Conservation (phyloP, 2,113 vertebrate species). For the Panthera leo region DNA sequence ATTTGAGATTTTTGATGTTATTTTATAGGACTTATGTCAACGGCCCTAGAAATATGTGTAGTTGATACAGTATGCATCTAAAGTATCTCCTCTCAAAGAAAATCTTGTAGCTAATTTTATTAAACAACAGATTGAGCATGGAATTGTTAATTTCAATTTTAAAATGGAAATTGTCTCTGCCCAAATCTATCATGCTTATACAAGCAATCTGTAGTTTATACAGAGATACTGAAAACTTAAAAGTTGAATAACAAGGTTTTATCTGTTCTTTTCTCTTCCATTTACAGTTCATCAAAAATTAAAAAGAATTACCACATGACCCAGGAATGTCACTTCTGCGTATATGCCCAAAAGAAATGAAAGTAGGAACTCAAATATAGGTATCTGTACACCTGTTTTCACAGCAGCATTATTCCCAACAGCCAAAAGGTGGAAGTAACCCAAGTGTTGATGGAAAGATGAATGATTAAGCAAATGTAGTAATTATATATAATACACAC, state of each 20-base stretch:
- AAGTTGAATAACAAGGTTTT: background rate
- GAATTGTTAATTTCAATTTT: background rate
- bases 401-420: background rate
- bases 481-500: background rate
- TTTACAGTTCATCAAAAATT: background rate
- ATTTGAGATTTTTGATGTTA: background rate
- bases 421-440: background rate
- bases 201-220: background rate
- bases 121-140: background rate
- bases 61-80: background rate
- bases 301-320: background rate
- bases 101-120: background rate
- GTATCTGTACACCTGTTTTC: background rate
- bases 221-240: background rate
- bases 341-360: background rate
- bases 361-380: background rate
- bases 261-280: background rate
- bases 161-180: background rate
- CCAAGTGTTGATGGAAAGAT: background rate
- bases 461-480: background rate
- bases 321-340: background rate
- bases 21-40: background rate
- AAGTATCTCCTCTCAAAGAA: background rate
- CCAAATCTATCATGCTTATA: background rate
- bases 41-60: background rate